Evolutionary conservation across 92 coral and sea anemone genomes (phyloP).

Genomic region (Chrysogorgia sp.): DNA sequence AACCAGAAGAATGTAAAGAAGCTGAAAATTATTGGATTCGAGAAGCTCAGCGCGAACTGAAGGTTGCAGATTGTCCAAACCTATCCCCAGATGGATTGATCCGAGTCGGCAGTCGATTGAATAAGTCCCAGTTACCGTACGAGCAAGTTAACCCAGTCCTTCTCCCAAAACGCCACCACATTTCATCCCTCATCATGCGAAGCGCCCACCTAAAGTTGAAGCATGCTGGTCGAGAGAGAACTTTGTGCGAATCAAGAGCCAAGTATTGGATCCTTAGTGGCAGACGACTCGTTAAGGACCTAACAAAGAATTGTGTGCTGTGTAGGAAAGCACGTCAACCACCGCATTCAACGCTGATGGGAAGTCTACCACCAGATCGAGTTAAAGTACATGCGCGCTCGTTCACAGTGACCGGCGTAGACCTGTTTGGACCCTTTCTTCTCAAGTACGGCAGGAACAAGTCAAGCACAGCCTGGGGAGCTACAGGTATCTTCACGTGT

Average conservation of each 20-base stretch:
- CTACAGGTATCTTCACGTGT: too few species aligned
- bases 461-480: too few species aligned
- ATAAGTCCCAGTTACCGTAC: slow-evolving; percentile 32
- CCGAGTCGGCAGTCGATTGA: slow-evolving; percentile 60
- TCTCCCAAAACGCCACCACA: slow-evolving; percentile 39
- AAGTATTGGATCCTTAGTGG: slow-evolving; percentile 48
- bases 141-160: slow-evolving; percentile 56
- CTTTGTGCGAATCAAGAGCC: slow-evolving; percentile 50
- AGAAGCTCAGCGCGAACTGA: slow-evolving; percentile 29
- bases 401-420: slow-evolving; percentile 56
- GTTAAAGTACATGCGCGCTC: slow-evolving; percentile 49
- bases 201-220: slow-evolving; percentile 11
- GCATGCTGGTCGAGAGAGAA: slow-evolving; percentile 55
- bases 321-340: slow-evolving; percentile 59
- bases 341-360: slow-evolving; percentile 62
- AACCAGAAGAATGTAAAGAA: slow-evolving; percentile 36
- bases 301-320: slow-evolving; percentile 20
- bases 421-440: slow-evolving; percentile 58
- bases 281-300: slow-evolving; percentile 30
- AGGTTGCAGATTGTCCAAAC: slow-evolving; percentile 14
- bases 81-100: slow-evolving; percentile 54
- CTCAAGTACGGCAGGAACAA: slow-evolving; percentile 49
- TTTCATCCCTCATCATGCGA: slow-evolving; percentile 56
- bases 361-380: slow-evolving; percentile 55
- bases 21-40: slow-evolving; percentile 53